phyloP scores from a whole-genome alignment of 1,140 invertebrate genomes.

The Neoseiulus cucumeris region DNA sequence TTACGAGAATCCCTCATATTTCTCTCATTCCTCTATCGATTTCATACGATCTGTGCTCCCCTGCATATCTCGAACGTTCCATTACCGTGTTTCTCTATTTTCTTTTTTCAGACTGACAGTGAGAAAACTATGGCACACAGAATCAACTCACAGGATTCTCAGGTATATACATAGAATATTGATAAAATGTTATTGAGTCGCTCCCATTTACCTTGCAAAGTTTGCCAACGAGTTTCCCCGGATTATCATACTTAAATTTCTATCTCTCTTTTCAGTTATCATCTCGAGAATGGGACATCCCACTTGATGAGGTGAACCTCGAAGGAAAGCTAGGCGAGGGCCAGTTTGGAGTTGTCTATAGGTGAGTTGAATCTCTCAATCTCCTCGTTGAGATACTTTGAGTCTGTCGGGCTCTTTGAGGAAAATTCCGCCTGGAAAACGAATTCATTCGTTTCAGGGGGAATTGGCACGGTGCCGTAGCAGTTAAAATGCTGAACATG shows the following conservation, averaged over 20 bases:
- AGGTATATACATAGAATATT: slow-evolving; percentile 33
- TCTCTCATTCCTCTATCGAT: too few species aligned
- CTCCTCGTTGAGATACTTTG: too few species aligned
- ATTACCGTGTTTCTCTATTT: neutral
- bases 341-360: slow-evolving; percentile 77
- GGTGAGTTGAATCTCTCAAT: too few species aligned
- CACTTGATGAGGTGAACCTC: slow-evolving; percentile 72
- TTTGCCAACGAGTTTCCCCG: too few species aligned
- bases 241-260: too few species aligned
- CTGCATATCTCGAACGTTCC: too few species aligned
- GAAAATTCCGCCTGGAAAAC: neutral
- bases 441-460: slow-evolving; percentile 37
- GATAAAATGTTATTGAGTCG: too few species aligned
- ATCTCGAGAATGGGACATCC: slow-evolving; percentile 92
- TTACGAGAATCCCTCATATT: too few species aligned
- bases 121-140: slow-evolving; percentile 50
- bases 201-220: too few species aligned
- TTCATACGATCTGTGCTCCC: too few species aligned
- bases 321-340: slow-evolving; percentile 65
- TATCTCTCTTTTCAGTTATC: slow-evolving; percentile 44
- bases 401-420: too few species aligned
- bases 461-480: slow-evolving; percentile 94
- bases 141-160: slow-evolving; percentile 68
- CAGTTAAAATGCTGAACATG: slow-evolving; percentile 92
- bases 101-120: slow-evolving; percentile 42